Evolutionary conservation across 2,797 vertebrate genomes (phyloP), one percentile per base, ranked within the genome.

Genomic region (Leptodactylus fallax): DNA sequence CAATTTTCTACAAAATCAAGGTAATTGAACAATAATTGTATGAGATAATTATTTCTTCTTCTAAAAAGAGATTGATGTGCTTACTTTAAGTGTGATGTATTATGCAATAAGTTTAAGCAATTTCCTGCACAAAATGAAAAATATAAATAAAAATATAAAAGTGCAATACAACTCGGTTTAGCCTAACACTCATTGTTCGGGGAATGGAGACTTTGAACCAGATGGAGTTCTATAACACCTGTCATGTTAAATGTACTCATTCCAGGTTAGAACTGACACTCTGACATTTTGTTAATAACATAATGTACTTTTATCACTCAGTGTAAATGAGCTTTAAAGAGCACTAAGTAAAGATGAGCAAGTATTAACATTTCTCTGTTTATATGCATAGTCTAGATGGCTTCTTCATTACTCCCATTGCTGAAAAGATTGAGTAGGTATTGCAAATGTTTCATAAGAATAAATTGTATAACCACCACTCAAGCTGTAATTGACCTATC

Each of bases 271-370:
- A 89, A 67, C 80, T 87, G 85, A 87, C 88, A 89, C 79, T 69
- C 53, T 89, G 88, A 86, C 88, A 89, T 89, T 86, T 89, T 87
- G 88, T 87, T 89, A 89, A 89, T 89, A 89, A 86, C 88, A 89
- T 89, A 89, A 89, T 89, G 88, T 89, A 86, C 88, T 89, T 82
- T 89, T 89, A 89, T 89, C 80, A 83, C 88, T 89, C 85, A 61
- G 84, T 89, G 80, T 87, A 86, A 89, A 89, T 86, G 85, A 87
- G 84, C 81, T 89, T 89, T 89, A 89, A 89, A 89, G 88, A 89
- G 85, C 85, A 87, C 79, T 83, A 89, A 89, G 83, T 89, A 89
- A 89, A 89, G 80, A 71, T 27, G 88, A 86, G 79, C 51, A 89
- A 87, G 85, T 89, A 86, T 89, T 86, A 89, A 89, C 85, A 87